Evolutionary conservation across 2,113 vertebrate genomes (phyloP).

Genomic region (Nycticryphes semicollaris): DNA sequence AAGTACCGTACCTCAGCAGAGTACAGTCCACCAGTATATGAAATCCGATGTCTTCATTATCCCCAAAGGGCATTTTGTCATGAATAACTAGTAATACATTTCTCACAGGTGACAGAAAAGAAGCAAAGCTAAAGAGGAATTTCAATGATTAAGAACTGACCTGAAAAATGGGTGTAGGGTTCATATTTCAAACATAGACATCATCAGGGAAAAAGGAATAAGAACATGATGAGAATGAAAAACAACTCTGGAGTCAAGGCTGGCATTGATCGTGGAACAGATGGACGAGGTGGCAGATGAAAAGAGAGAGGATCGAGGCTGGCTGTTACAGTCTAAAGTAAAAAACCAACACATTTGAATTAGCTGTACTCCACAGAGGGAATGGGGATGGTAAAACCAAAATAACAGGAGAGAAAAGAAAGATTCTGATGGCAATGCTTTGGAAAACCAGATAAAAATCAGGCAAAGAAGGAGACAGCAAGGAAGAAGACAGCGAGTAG

Average conservation of each 20-base stretch:
- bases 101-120: slow-evolving; percentile 10
- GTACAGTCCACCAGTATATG: not conserved
- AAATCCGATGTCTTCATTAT: not conserved
- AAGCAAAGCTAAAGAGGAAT: not conserved
- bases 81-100: not conserved
- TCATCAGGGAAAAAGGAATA: not conserved
- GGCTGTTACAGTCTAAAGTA: not conserved
- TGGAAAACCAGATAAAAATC: not conserved
- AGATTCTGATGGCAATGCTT: not conserved
- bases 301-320: slow-evolving; percentile 5
- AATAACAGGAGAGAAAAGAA: not conserved
- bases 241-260: not conserved
- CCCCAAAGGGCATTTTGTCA: not conserved
- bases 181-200: not conserved
- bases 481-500: not conserved
- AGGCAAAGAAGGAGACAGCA: not conserved
- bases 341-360: not conserved
- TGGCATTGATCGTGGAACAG: slow-evolving; percentile 10
- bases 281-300: slow-evolving; percentile 24
- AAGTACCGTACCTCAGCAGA: not conserved
- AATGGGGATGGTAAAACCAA: not conserved
- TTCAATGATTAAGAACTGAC: not conserved
- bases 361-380: not conserved
- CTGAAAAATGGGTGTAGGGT: not conserved
- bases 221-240: not conserved